A percentile compares a stretch with the other conserved stretches of the same genome.
Conservation (phyloP, 2,797 vertebrate species). For the Dromococcyx pavoninus region DNA sequence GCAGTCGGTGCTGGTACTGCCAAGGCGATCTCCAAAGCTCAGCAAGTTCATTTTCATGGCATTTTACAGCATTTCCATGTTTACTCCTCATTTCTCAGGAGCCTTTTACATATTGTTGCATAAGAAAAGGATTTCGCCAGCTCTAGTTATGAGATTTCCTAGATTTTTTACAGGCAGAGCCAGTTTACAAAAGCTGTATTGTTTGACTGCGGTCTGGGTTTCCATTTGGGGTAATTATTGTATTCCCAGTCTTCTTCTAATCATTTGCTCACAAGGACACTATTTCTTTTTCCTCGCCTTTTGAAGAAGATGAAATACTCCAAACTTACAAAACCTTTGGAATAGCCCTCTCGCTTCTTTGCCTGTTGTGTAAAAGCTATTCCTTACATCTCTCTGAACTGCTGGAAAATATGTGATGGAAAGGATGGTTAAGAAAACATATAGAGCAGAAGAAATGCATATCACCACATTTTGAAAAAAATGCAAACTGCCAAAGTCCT, state of each 20-base stretch:
- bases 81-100: conserved; percentile 25
- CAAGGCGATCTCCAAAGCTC: neutral
- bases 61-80: conserved; percentile 10
- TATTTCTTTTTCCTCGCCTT: neutral
- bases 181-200: conserved; percentile 62
- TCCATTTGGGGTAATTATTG: conserved; percentile 63
- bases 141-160: conserved; percentile 56
- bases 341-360: neutral
- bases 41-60: neutral
- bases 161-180: conserved; percentile 16
- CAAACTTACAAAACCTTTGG: neutral
- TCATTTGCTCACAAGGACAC: conserved; percentile 54
- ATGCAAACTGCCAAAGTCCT: neutral
- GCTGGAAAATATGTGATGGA: neutral
- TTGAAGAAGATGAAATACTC: conserved; percentile 42
- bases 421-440: neutral
- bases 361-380: neutral
- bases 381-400: conserved; percentile 5
- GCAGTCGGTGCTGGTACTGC: neutral
- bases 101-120: conserved; percentile 43
- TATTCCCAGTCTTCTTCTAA: conserved; percentile 67
- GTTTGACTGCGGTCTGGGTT: conserved; percentile 55
- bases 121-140: conserved; percentile 48
- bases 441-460: neutral
- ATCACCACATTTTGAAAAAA: neutral